Evolutionary conservation across 2,113 vertebrate genomes (phyloP), one percentile per base, ranked within the genome.

Genomic region (Athene noctua): DNA sequence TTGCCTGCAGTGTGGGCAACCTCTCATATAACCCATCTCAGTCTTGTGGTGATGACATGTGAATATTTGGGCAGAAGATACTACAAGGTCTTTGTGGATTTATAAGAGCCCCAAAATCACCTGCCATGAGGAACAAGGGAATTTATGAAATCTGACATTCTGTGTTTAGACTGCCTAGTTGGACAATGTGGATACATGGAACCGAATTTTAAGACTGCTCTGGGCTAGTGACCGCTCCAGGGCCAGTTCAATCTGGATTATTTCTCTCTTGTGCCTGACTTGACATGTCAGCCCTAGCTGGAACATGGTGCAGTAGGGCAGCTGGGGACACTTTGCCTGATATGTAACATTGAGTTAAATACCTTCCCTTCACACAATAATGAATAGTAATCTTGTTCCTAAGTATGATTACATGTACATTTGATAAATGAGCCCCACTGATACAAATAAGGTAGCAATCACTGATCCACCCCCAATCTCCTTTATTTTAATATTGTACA

Each of bases 351-450:
- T 15, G 72, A 52, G 20, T n/a, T 63, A 25, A 65, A 3, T n/a
- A 11, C 18, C 15, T n/a, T 86, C 8, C 8, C 20, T 61, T 68
- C 17, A 4, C 13, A 9, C 11, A 19, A 13, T 46, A 61, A 34
- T 42, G 17, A 71, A 55, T 38, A 67, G 30, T 25, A 67, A 68
- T 54, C 5, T 49, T 4, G 0, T 81, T 90, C 51, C 23, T 65
- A 80, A 65, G 34, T 27, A 11, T 13, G 22, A 30, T 32, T 27
- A 65, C 4, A 0, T 22, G 6, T 15, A 15, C 0, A 0, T 57
- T 79, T 72, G 81, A 5, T 38, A 42, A 75, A 58, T 70, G 66
- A 92, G n/a, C 11, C 29, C 71, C 32, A 11, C 36, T 40, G 73
- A 59, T 38, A 36, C 34, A 46, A 66, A 22, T 13, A 65, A 70